Conservation (phyloP, 2,888 invertebrate species). For the Sphaerophoria taeniata region DNA sequence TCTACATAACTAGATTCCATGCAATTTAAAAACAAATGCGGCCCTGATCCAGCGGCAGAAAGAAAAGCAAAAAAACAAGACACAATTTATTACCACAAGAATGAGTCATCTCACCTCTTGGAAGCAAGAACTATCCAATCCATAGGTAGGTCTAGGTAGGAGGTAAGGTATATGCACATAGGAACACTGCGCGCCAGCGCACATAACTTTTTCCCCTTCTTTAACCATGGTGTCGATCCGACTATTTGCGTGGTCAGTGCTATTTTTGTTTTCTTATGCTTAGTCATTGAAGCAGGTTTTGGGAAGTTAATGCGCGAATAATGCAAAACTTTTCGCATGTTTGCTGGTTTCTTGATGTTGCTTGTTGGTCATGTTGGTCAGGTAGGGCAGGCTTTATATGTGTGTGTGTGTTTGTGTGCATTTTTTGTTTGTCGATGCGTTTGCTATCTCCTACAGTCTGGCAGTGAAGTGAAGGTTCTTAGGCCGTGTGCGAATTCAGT, state of each 20-base stretch:
- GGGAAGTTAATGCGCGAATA: slow-evolving; percentile 27
- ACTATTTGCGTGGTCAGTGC: slow-evolving; percentile 25
- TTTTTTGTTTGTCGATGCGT: neutral
- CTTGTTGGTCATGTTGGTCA: neutral
- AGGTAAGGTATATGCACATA: neutral
- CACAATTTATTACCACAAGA: slow-evolving; percentile 1
- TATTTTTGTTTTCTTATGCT: slow-evolving; percentile 3
- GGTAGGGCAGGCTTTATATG: neutral
- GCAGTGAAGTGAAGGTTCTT: too few species aligned
- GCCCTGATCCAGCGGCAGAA: neutral
- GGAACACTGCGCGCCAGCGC: slow-evolving; percentile 14
- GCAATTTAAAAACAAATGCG: neutral
- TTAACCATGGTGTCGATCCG: neutral
- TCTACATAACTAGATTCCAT: too few species aligned
- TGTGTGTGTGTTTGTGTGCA: neutral
- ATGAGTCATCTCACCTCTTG: slow-evolving; percentile 18
- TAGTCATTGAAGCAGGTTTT: slow-evolving; percentile 48
- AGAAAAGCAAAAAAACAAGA: slow-evolving; percentile 1
- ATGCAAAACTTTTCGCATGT: slow-evolving; percentile 8
- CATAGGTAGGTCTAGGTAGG: neutral
- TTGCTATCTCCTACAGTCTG: too few species aligned
- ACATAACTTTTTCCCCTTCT: neutral
- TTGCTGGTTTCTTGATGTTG: slow-evolving; percentile 3
- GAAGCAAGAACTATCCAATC: neutral
- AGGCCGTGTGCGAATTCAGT: too few species aligned